Percentiles rank a stretch among this genome's conserved stretches.
Conservation (phyloP, 1,140 invertebrate genomes). For the Mizuhopecten yessoensis region DNA sequence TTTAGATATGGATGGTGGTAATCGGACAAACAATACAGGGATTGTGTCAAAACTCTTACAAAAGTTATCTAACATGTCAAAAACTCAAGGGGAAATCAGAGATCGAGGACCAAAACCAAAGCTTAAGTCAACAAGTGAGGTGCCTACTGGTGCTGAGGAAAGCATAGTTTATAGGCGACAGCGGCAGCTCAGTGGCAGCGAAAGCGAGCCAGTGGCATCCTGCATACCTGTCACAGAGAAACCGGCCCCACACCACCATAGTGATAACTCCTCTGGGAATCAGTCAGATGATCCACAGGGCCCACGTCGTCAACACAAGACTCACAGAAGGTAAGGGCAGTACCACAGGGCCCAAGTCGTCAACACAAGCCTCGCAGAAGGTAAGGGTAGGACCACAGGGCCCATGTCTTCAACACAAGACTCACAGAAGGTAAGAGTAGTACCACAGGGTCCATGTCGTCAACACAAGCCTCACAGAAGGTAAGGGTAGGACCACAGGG, state of each 20-base stretch:
- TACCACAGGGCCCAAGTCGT: too few relatives aligned
- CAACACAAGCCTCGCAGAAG: too few relatives aligned
- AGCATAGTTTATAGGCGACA: conserved; percentile 56
- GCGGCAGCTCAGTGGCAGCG: conserved; percentile 68
- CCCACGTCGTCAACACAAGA: conserved; percentile 54
- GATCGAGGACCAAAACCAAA: conserved; percentile 62
- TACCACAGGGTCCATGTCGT: too few relatives aligned
- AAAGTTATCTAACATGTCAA: conserved; percentile 69
- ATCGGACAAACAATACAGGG: conserved; percentile 17
- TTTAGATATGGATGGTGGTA: conserved; percentile 54
- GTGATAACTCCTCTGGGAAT: conserved; percentile 70
- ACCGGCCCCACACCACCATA: conserved; percentile 51
- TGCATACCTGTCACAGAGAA: conserved; percentile 44
- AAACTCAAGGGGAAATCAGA: conserved; percentile 56
- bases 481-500: too few relatives aligned
- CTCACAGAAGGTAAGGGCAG: conserved; percentile 70
- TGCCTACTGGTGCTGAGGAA: conserved; percentile 34
- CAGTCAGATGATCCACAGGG: conserved; percentile 71
- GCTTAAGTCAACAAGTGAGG: conserved; percentile 54
- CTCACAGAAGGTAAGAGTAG: too few relatives aligned
- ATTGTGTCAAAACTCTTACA: conserved; percentile 67
- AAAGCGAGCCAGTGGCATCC: conserved; percentile 57
- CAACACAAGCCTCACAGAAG: too few relatives aligned
- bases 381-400: too few relatives aligned
- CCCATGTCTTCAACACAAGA: too few relatives aligned